Evolutionary conservation across 2,113 vertebrate genomes (phyloP).

Genomic region (Eulemur macaco): DNA sequence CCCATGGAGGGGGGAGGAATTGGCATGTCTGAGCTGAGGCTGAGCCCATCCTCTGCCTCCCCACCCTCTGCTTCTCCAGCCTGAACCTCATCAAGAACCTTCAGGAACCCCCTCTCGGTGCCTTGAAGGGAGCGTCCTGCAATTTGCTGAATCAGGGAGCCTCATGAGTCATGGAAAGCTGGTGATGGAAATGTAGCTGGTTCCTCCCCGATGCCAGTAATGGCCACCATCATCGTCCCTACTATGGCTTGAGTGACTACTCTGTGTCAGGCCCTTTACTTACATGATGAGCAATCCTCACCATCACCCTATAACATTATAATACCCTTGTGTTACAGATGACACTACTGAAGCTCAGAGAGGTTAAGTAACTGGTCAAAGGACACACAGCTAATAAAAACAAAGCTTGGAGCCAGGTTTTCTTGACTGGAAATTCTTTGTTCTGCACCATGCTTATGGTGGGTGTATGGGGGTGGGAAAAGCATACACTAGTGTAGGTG

Average conservation of each 20-base stretch:
- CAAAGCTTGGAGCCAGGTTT: neutral
- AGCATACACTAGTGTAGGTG: neutral
- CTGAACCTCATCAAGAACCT: neutral
- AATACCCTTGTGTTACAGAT: neutral
- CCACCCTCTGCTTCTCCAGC: neutral
- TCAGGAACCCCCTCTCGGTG: neutral
- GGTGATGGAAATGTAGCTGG: neutral
- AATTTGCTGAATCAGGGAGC: slow-evolving; percentile 41
- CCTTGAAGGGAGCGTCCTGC: neutral
- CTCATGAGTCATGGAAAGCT: slow-evolving; percentile 17
- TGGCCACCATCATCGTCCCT: neutral
- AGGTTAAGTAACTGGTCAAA: neutral
- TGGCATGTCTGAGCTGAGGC: neutral
- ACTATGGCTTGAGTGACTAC: no score
- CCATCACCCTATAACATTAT: no score
- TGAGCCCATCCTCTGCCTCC: neutral
- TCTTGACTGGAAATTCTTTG: neutral
- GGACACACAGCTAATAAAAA: neutral
- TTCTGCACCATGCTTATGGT: neutral
- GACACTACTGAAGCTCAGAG: neutral
- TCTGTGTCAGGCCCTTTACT: neutral
- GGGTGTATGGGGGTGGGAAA: neutral
- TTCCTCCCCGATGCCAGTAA: neutral
- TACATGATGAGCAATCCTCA: neutral
- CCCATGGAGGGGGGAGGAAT: slow-evolving; percentile 6